Evolutionary conservation across 2,113 vertebrate genomes (phyloP).

Genomic region (Triplophysa dalaica): DNA sequence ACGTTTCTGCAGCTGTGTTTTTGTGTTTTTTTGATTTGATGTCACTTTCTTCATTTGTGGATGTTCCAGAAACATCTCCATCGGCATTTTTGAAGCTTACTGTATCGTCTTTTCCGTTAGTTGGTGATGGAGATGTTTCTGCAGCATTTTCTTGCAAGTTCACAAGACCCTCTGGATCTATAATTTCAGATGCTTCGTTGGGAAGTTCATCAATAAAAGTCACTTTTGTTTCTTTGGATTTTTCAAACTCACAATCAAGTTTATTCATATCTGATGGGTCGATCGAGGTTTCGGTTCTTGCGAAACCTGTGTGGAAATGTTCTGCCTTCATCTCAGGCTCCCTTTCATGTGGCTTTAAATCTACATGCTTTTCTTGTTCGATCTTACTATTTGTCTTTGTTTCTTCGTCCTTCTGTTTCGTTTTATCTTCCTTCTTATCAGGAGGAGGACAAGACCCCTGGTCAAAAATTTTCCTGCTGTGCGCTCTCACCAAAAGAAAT

Average conservation of each 20-base stretch:
- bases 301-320: neutral
- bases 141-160: conserved; percentile 21
- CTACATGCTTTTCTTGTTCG: conserved; percentile 7
- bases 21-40: neutral
- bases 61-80: conserved; percentile 3
- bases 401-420: conserved; percentile 12
- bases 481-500: conserved; percentile 66
- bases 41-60: neutral
- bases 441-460: conserved; percentile 56
- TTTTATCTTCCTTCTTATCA: conserved; percentile 2
- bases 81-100: neutral
- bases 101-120: neutral
- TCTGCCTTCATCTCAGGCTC: neutral
- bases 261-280: neutral
- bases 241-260: neutral
- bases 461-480: conserved; percentile 75
- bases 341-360: neutral
- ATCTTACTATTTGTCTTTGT: conserved; percentile 11
- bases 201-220: conserved; percentile 18
- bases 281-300: neutral
- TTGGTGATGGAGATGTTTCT: conserved; percentile 12
- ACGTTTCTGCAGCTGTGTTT: neutral
- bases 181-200: conserved; percentile 33
- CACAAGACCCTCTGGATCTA: conserved; percentile 35
- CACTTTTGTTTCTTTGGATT: conserved; percentile 4